Percentiles rank a stretch among this genome's conserved stretches.
phyloP scores from a whole-genome alignment of 2,888 invertebrate genomes.

The Idaea straminata region DNA sequence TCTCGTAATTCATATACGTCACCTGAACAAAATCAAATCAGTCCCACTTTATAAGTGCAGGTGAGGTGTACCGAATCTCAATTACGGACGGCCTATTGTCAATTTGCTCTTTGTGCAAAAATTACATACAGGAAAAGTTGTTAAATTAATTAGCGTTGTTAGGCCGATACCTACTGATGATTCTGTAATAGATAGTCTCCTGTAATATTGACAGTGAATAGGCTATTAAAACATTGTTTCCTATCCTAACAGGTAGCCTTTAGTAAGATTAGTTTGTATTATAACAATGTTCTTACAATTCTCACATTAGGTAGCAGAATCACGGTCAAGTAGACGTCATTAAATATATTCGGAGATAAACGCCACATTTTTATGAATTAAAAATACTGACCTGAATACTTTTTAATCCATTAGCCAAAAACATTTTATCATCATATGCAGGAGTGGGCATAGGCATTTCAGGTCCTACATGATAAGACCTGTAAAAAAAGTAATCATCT shows the following conservation, averaged over 20 bases:
- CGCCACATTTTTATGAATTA: background rate
- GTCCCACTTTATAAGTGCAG: conserved; percentile 22
- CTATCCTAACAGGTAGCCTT: background rate
- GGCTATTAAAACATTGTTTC: background rate
- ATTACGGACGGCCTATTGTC: conserved; percentile 25
- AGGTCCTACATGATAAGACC: conserved; percentile 60
- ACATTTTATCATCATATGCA: conserved; percentile 52
- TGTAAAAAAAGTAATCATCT: conserved; percentile 60
- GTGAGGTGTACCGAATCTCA: conserved; percentile 19
- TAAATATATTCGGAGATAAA: conserved; percentile 3
- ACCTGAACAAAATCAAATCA: conserved; percentile 62
- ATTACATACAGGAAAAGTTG: conserved; percentile 13
- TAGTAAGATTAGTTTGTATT: conserved; percentile 12
- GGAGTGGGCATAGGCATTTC: conserved; percentile 41
- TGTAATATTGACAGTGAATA: background rate
- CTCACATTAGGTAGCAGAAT: background rate
- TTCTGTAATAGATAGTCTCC: background rate
- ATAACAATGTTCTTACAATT: background rate
- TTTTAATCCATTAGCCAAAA: conserved; percentile 67
- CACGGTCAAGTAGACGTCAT: background rate
- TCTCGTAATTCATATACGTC: conserved; percentile 87
- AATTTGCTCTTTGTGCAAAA: conserved; percentile 25
- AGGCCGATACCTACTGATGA: conserved; percentile 18
- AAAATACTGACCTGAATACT: conserved; percentile 59
- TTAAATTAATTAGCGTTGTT: conserved; percentile 17